Percentiles rank a stretch among this genome's conserved stretches.
Evolutionary conservation across 2,888 invertebrate genomes (phyloP).

Genomic region (Teleogryllus oceanicus): DNA sequence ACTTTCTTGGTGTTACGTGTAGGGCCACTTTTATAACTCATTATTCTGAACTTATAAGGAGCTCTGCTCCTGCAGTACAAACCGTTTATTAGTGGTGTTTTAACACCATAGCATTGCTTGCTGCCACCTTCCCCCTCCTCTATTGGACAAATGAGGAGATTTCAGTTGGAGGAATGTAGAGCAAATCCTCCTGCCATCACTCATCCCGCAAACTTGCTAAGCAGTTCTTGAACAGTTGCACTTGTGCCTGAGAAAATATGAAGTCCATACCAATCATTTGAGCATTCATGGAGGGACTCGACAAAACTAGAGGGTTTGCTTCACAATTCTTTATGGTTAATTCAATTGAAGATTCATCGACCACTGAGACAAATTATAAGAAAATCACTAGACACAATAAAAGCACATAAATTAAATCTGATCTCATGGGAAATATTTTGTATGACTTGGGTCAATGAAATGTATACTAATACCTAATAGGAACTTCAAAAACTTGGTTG

Average conservation of each 20-base stretch:
- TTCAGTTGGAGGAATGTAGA: constrained; percentile 22
- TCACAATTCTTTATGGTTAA: too few relatives aligned
- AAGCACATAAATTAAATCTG: too few relatives aligned
- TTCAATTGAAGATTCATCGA: too few relatives aligned
- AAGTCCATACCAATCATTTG: background rate
- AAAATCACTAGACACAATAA: too few relatives aligned
- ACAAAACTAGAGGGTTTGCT: too few relatives aligned
- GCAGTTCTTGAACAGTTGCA: constrained; percentile 52
- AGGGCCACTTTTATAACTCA: background rate
- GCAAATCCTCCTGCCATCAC: constrained; percentile 32
- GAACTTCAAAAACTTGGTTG: too few relatives aligned
- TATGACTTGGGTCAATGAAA: too few relatives aligned
- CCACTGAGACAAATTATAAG: too few relatives aligned
- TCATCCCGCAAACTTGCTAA: constrained; percentile 50
- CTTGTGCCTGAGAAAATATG: constrained; percentile 48
- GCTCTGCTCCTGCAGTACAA: background rate
- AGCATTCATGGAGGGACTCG: too few relatives aligned
- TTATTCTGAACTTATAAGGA: background rate
- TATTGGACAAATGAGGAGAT: background rate
- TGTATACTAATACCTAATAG: too few relatives aligned
- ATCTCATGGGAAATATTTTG: too few relatives aligned
- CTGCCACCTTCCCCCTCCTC: background rate
- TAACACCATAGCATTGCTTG: background rate
- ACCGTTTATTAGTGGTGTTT: background rate
- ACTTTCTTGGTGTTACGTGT: background rate